Percentiles rank a stretch among this genome's conserved stretches.
Evolutionary conservation across 2,113 vertebrate species (phyloP).

Genomic region (Elachura formosa): DNA sequence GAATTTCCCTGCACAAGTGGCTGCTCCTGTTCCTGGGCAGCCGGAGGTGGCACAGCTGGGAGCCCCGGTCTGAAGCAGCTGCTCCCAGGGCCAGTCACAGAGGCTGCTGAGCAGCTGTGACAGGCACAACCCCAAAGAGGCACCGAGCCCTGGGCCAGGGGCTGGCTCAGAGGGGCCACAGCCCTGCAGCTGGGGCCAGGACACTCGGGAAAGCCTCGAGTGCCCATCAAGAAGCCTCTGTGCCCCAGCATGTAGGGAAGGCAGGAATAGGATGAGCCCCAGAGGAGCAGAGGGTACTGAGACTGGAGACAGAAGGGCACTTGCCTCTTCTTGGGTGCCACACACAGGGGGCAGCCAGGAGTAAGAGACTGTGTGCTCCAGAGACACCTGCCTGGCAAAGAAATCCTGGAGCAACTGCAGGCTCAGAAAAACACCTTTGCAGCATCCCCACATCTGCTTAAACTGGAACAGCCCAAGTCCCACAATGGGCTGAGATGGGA

Average conservation of each 20-base stretch:
- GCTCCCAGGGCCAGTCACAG: neutral
- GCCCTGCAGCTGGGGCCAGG: neutral
- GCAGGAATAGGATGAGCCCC: neutral
- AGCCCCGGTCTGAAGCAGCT: fast-evolving
- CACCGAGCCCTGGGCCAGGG: fast-evolving
- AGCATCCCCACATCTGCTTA: fast-evolving
- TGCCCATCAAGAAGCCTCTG: fast-evolving
- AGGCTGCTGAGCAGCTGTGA: neutral
- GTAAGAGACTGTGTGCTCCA: neutral
- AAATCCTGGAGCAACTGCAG: neutral
- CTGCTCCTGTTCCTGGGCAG: neutral
- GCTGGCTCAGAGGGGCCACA: neutral
- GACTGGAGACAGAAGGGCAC: neutral
- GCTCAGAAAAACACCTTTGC: fast-evolving
- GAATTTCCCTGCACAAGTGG: neutral
- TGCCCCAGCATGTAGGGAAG: neutral
- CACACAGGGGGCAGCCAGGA: fast-evolving
- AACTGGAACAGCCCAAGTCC: fast-evolving
- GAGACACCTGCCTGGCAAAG: neutral
- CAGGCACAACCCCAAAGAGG: neutral
- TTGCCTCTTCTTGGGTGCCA: neutral
- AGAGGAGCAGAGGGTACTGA: neutral
- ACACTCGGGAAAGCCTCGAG: neutral
- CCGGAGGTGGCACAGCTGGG: fast-evolving
- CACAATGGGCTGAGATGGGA: neutral